These are phyloP conservation scores for Nudaria mundana DNA, from an alignment of 2,888 invertebrate species.

Conservation along the genomic window DNA sequence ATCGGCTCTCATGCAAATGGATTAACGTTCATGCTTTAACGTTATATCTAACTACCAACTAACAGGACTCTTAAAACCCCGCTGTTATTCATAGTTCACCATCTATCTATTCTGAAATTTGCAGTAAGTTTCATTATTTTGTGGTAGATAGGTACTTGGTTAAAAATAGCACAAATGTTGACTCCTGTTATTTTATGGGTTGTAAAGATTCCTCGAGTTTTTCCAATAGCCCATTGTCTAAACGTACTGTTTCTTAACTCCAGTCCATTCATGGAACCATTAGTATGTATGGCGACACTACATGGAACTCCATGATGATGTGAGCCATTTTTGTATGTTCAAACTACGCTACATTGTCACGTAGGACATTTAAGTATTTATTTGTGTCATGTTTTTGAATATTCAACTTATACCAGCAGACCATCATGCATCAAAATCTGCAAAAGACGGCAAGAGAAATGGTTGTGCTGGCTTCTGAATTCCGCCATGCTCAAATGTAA, in stretches of 20 bases:
- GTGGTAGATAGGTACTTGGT: too few species aligned
- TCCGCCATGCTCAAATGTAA: too few species aligned
- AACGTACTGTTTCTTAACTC: conserved; percentile 46
- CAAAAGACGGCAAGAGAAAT: too few species aligned
- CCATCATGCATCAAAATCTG: not conserved
- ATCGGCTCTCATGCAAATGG: conserved; percentile 46
- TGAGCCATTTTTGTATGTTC: conserved; percentile 2
- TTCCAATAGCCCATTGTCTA: conserved; percentile 61
- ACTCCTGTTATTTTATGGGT: conserved; percentile 36
- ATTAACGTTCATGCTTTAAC: conserved; percentile 31
- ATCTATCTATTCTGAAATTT: too few species aligned
- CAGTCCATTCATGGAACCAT: conserved; percentile 52
- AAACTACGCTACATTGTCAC: not conserved
- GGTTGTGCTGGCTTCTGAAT: too few species aligned
- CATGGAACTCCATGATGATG: conserved; percentile 7
- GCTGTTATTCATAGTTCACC: too few species aligned
- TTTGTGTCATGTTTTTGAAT: too few species aligned
- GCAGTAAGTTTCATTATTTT: too few species aligned
- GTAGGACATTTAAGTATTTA: not conserved
- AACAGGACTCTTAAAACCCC: conserved; percentile 19
- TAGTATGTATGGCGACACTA: conserved; percentile 20
- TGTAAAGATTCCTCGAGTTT: conserved; percentile 51
- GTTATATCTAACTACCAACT: conserved; percentile 20
- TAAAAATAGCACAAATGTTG: conserved; percentile 28
- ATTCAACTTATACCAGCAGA: not conserved